phyloP scores from a whole-genome alignment of 2,113 vertebrate genomes.

The Dasyprocta punctata region DNA sequence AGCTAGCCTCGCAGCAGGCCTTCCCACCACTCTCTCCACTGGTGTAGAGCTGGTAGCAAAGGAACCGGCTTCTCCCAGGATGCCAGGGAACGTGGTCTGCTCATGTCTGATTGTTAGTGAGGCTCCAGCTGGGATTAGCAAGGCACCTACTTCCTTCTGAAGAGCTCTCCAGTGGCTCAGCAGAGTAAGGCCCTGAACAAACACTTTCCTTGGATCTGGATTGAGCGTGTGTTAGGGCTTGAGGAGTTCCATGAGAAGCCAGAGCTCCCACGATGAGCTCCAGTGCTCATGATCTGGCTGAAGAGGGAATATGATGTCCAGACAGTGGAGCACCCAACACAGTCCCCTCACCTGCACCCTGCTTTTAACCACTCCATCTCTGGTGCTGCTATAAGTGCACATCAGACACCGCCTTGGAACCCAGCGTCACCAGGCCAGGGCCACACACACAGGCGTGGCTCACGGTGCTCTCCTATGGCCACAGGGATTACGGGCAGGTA shows the following conservation, averaged over 20 bases:
- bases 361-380: accelerated
- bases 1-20: neutral
- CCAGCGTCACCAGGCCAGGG: neutral
- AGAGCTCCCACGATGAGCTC: neutral
- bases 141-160: neutral
- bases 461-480: neutral
- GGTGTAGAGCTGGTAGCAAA: too few species aligned
- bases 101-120: accelerated
- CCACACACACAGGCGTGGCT: too few species aligned
- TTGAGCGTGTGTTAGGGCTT: accelerated
- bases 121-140: neutral
- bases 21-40: neutral
- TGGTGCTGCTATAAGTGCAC: neutral
- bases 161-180: neutral
- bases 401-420: neutral
- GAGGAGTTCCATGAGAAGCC: too few species aligned
- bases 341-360: neutral
- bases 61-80: neutral
- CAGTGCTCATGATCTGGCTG: neutral
- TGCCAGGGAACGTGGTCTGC: neutral
- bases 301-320: neutral
- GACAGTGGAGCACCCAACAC: neutral
- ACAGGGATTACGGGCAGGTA: neutral
- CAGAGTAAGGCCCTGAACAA: neutral
- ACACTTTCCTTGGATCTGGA: neutral